Base-by-base conservation (phyloP, 2,888 invertebrate genomes). In the Apodemia zela region DNA sequence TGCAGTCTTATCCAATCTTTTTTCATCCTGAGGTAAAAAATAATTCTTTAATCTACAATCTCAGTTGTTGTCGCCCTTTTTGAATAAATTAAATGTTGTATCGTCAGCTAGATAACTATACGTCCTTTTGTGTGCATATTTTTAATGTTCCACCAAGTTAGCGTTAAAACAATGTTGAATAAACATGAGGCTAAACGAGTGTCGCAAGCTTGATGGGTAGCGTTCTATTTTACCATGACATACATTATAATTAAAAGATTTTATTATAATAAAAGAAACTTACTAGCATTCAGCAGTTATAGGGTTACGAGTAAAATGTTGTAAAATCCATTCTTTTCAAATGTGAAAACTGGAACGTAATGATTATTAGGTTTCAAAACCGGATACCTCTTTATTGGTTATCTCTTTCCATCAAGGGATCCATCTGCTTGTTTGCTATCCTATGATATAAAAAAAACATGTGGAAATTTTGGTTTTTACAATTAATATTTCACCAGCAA, bases 161-260 rank as follows among this genome's bases (percentile, higher is more conserved):
- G 61, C 66, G 66, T 65, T 63, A 60, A 60, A 63, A 63, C 60
- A 63, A 54, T 63, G 65, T 65, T 67, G 66, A 67, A 66, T 66
- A 67, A 66, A 67, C 63, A 67, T 67, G 67, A 67, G 61, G 64
- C 63, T 58, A 61, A 29, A 63, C 64, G 62, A 64, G 63, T 66
- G 66, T 66, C 66, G 65, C 10, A 17, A n/a, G 51, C 51, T 51
- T 38, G 59, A 59, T 35, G 59, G 7, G 7, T 17, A 15, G 59
- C 7, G 59, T 18, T 35, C 35, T 58, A 62, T 63, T 29, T 29
- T 33, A 49, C 18, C 8, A 54, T 54, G 13, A 17, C 17, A 29
- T 60, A 18, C 6, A 33, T 17, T 35, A 49, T 29, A 25, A 49
- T 49, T 49, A 49, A 42, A 42, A 15, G 42, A 42, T 13, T 42